These are phyloP conservation scores for Turritopsis dohrnii DNA, from an alignment of 30 jellyfish, hydroid and myxozoan species.

Conservation along the genomic window DNA sequence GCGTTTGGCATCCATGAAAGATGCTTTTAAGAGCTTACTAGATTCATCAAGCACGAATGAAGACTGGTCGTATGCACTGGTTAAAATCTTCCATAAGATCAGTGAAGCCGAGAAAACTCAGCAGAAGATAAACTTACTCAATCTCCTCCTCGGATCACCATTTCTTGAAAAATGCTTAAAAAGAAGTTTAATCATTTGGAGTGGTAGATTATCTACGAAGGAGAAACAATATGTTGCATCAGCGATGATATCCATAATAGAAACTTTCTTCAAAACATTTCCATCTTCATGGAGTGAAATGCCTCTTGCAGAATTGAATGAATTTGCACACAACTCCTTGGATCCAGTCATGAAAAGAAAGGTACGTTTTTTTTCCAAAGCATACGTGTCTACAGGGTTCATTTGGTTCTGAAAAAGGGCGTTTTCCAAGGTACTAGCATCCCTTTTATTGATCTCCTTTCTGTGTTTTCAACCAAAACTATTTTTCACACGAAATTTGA, in stretches of 20 bases:
- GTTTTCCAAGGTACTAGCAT: no score
- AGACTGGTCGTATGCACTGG: conserved; percentile 8
- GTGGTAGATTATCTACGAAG: background rate
- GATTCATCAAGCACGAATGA: background rate
- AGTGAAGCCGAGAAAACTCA: background rate
- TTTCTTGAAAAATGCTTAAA: background rate
- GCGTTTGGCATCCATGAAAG: conserved; percentile 8
- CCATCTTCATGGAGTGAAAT: conserved; percentile 1
- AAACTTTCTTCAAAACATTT: background rate
- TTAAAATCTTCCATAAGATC: background rate
- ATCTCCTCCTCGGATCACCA: conserved; percentile 1
- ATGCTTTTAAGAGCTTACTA: background rate
- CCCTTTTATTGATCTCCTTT: no score
- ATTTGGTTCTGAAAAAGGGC: no score
- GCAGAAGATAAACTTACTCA: background rate
- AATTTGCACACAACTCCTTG: background rate
- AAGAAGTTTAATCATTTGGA: background rate
- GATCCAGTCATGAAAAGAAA: background rate
- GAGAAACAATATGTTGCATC: background rate
- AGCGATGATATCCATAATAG: conserved; percentile 4
- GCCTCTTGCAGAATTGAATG: background rate
- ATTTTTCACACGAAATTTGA: no score
- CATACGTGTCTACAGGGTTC: no score
- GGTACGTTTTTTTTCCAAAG: background rate
- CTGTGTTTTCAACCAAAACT: no score